Evolutionary conservation across 2,113 vertebrate species (phyloP).

Genomic region (Gallinago jamesoni): DNA sequence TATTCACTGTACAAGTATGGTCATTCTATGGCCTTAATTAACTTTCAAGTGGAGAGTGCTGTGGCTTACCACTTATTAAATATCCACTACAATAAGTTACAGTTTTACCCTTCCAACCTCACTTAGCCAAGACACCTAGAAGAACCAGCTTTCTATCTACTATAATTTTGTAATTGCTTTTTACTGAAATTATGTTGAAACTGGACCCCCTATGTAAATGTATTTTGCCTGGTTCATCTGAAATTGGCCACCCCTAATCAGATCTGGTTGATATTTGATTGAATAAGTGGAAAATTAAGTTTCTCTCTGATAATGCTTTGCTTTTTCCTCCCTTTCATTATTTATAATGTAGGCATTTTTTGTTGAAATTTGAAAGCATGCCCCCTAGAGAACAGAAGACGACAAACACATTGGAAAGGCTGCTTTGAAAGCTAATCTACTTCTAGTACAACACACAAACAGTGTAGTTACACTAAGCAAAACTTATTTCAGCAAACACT

Average conservation of each 20-base stretch:
- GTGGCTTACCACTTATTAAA: conserved; percentile 80
- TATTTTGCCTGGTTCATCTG: conserved; percentile 63
- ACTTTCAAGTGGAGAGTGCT: conserved; percentile 76
- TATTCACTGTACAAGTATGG: conserved; percentile 71
- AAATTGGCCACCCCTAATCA: conserved; percentile 66
- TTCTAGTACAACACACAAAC: conserved; percentile 38
- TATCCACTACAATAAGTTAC: conserved; percentile 71
- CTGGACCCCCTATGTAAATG: conserved; percentile 63
- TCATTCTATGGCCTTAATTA: conserved; percentile 75
- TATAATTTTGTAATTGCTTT: conserved; percentile 71
- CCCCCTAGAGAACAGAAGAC: conserved; percentile 51
- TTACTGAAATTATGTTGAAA: conserved; percentile 70
- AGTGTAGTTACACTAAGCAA: conserved; percentile 21
- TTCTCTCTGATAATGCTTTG: conserved; percentile 43
- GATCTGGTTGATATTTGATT: conserved; percentile 61
- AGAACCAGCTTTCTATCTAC: conserved; percentile 54
- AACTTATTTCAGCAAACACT: conserved; percentile 62
- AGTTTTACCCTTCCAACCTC: conserved; percentile 73
- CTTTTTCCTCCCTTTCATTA: conserved; percentile 30
- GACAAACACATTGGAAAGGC: not conserved
- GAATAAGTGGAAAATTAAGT: conserved; percentile 68
- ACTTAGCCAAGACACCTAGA: conserved; percentile 71
- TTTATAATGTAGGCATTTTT: not conserved
- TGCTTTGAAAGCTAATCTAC: conserved; percentile 42
- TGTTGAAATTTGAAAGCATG: conserved; percentile 9